Base-by-base conservation (phyloP, 2,113 vertebrate genomes). In the Ophthalmolycus amberensis region DNA sequence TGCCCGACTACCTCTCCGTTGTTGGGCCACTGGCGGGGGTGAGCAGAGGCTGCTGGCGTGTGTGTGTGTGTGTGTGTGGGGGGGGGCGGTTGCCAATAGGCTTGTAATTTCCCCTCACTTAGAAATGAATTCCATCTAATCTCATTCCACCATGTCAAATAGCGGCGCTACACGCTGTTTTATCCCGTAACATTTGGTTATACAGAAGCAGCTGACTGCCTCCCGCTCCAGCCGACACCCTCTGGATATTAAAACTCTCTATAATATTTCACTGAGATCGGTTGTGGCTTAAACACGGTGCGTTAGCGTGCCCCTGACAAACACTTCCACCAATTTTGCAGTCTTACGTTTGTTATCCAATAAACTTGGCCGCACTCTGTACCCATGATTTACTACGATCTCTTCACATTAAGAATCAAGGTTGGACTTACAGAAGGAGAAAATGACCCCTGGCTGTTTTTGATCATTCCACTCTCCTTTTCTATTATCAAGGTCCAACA, bases 61-160 rank as follows among this genome's bases (percentile, higher is more conserved):
- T 32, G 52, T 54, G 69, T 68, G 56, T 58, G 48, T 15, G 44
- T 46, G 44, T 44, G 42, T 44, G 56, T 4, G 46, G 54, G 54
- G 10, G 11, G 64, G 42, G 68, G 67, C 37, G 70, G 71, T 46
- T 85, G 73, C 87, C 91, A 93, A 93, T 88, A 93, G 90, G 94
- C 92, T 93, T 93, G 93, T 94, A 94, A 96, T 95, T 95, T 94
- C 89, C 91, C 90, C 92, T 93, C 95, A 94, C 94, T 95, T 95
- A 95, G 94, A 95, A 95, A 95, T 93, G 91, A 95, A 94, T 95
- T 95, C 91, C 93, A 92, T 95, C 93, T 95, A 95, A 96, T 96
- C 94, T 96, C 92, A 95, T 95, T 94, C 91, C 94, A 91, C 92
- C 94, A 93, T 96, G 95, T 96, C 95, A 95, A 94, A 95, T 94